These are phyloP conservation scores for Smutsia temminckii DNA, from an alignment of 2,797 vertebrate species.

Conservation along the genomic window DNA sequence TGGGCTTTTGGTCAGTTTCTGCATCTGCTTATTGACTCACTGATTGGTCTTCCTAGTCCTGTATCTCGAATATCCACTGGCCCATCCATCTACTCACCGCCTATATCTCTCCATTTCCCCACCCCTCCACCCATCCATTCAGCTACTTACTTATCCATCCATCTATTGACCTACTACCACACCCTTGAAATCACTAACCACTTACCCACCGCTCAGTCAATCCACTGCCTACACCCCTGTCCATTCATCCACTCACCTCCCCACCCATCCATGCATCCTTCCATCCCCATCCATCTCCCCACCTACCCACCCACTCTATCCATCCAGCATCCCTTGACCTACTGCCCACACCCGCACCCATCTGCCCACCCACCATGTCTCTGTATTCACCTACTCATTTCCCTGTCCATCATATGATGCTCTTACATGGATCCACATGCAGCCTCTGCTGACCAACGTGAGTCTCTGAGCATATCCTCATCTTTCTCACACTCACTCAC, in stretches of 20 bases:
- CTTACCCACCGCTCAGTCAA: neutral
- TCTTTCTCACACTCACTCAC: neutral
- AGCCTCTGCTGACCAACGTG: neutral
- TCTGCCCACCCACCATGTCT: too few relatives aligned
- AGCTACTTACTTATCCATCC: too few relatives aligned
- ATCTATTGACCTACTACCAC: neutral
- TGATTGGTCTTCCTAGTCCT: neutral
- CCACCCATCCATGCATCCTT: rapidly evolving
- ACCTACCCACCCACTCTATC: too few relatives aligned
- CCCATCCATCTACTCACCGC: neutral
- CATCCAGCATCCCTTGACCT: neutral
- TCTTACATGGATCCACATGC: neutral
- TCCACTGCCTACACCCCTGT: neutral
- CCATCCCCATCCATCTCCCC: neutral
- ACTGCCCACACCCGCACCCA: neutral
- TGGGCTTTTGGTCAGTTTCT: neutral
- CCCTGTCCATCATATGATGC: neutral
- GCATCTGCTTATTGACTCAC: neutral
- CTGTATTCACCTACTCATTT: rapidly evolving
- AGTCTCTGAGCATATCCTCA: neutral
- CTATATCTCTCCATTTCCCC: neutral
- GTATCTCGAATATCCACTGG: neutral
- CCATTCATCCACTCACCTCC: neutral
- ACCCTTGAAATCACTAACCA: neutral
- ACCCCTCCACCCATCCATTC: neutral